Percentiles rank a stretch among this genome's conserved stretches.
phyloP scores from a whole-genome alignment of 2,888 invertebrate genomes.

The Mycogona germanica region DNA sequence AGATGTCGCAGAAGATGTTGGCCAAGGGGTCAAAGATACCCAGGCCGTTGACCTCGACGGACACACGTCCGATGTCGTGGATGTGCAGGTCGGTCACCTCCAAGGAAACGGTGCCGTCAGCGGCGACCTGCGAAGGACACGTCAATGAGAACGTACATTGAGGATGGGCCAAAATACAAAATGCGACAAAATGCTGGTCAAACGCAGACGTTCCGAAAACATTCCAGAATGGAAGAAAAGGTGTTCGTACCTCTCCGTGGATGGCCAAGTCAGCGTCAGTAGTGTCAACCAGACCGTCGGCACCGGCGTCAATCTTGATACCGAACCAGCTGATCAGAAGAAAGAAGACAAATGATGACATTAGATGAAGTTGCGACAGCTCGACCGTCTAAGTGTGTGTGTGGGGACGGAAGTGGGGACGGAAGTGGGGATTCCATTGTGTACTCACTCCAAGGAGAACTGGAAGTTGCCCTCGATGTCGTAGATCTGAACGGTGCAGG shows the following conservation, averaged over 20 bases:
- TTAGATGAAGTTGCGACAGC: too few species aligned
- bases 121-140: too few species aligned
- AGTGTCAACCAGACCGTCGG: background rate
- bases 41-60: conserved; percentile 4
- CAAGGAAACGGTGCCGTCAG: background rate
- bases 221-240: background rate
- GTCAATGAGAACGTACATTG: too few species aligned
- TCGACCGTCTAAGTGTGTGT: too few species aligned
- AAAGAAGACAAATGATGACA: too few species aligned
- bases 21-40: conserved; percentile 1
- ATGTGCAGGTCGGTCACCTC: conserved; percentile 8
- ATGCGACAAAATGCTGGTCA: too few species aligned
- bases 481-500: background rate
- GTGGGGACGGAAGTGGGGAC: too few species aligned
- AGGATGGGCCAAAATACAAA: too few species aligned
- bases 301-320: background rate
- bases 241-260: too few species aligned
- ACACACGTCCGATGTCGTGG: conserved; percentile 1
- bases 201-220: too few species aligned
- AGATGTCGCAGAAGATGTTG: background rate
- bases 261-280: background rate
- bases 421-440: too few species aligned
- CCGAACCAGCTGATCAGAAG: background rate
- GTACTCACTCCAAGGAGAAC: background rate
- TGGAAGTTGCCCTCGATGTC: background rate